Evolutionary conservation across 2,113 vertebrate genomes (phyloP).

Genomic region (Columba janthina): DNA sequence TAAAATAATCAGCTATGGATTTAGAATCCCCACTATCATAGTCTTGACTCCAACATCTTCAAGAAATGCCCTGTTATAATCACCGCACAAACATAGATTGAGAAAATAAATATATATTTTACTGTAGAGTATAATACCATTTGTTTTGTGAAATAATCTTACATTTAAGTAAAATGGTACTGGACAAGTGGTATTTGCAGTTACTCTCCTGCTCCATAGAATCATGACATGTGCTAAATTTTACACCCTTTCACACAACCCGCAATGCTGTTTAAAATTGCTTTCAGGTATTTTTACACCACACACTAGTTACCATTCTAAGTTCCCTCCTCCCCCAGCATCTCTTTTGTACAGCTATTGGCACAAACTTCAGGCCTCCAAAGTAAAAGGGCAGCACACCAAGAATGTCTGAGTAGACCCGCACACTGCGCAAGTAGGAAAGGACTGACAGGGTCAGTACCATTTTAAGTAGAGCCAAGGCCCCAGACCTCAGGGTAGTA

Average conservation of each 20-base stretch:
- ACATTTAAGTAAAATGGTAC: background rate
- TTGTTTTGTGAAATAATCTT: background rate
- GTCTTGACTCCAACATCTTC: background rate
- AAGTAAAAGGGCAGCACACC: background rate
- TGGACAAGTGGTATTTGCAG: background rate
- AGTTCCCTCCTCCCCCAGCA: background rate
- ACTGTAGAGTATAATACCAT: background rate
- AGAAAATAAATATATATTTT: background rate
- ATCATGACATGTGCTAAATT: background rate
- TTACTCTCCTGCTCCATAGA: background rate
- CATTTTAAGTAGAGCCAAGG: rapidly evolving
- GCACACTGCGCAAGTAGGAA: rapidly evolving
- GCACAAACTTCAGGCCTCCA: background rate
- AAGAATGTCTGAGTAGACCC: rapidly evolving
- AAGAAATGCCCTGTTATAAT: background rate
- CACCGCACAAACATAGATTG: rapidly evolving
- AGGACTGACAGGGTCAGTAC: background rate
- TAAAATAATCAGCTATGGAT: background rate
- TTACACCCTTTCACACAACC: background rate
- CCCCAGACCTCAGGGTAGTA: background rate
- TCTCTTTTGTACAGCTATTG: background rate
- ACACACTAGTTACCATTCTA: background rate
- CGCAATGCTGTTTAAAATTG: background rate
- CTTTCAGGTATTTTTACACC: background rate
- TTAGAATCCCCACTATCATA: background rate